Evolutionary conservation across 1,140 invertebrate genomes (phyloP).

Genomic region (Sitobion miscanthi): DNA sequence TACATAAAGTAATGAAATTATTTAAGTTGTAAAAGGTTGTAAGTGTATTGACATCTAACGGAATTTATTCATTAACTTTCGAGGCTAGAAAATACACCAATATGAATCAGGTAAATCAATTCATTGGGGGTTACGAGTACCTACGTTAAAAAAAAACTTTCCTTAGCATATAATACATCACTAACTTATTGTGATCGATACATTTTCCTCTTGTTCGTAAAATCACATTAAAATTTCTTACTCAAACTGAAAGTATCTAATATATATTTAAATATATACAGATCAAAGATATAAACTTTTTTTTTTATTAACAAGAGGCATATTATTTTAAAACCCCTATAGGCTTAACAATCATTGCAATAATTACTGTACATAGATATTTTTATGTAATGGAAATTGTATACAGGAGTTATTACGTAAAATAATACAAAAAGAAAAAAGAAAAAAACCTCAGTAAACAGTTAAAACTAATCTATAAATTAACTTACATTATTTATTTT

Average conservation of each 20-base stretch:
- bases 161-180: not conserved
- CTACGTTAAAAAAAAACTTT: not conserved
- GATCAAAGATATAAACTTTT: not conserved
- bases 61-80: constrained; percentile 1
- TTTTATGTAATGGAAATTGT: too few relatives aligned
- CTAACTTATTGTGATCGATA: not conserved
- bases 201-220: not conserved
- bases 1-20: not conserved
- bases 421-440: too few relatives aligned
- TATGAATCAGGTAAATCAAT: not conserved
- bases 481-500: too few relatives aligned
- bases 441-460: too few relatives aligned
- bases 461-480: too few relatives aligned
- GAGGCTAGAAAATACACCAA: not conserved
- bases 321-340: too few relatives aligned
- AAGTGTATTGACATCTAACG: not conserved
- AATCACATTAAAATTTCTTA: not conserved
- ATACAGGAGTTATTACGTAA: too few relatives aligned
- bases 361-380: too few relatives aligned
- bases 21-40: not conserved
- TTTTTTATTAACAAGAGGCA: too few relatives aligned
- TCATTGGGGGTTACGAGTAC: not conserved
- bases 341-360: too few relatives aligned
- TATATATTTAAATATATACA: not conserved
- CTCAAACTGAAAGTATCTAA: not conserved